Percentiles rank a stretch among this genome's conserved stretches.
Conservation (phyloP, 1,140 invertebrate species). For the Platorchestia sp. region DNA sequence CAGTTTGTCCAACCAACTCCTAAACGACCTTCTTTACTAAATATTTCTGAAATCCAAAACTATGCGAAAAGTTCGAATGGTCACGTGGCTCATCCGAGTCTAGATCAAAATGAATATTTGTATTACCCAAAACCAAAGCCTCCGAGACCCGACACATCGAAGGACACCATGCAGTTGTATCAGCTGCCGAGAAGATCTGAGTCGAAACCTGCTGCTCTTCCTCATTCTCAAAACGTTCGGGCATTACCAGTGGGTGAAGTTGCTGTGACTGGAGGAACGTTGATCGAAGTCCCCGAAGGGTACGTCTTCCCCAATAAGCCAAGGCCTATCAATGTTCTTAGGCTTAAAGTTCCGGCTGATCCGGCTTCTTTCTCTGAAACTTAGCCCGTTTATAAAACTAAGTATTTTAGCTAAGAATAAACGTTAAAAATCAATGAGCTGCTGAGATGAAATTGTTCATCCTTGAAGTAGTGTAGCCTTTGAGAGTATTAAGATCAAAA, state of each 20-base stretch:
- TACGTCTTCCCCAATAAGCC: conserved; percentile 35
- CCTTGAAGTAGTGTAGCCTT: neutral
- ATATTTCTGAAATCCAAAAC: neutral
- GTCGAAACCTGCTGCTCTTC: neutral
- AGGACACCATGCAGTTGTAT: neutral
- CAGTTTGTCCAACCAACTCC: conserved; percentile 18
- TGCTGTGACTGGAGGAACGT: conserved; percentile 38
- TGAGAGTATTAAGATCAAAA: neutral
- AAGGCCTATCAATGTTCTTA: conserved; percentile 44
- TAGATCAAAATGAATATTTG: neutral
- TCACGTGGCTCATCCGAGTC: neutral
- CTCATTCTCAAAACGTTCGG: neutral
- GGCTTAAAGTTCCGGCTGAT: conserved; percentile 33
- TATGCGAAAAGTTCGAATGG: neutral
- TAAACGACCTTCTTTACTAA: conserved; percentile 42
- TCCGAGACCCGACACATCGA: neutral
- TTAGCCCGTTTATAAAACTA: neutral
- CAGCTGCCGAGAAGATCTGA: neutral
- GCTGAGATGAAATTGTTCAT: neutral
- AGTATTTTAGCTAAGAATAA: neutral
- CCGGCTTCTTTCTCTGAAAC: neutral
- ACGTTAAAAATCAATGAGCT: neutral
- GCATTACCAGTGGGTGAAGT: neutral
- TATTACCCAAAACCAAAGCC: neutral
- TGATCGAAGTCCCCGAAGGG: conserved; percentile 37